These are phyloP conservation scores for Drosophila algonquin DNA, from an alignment of 2,888 invertebrate genomes.

Conservation along the genomic window DNA sequence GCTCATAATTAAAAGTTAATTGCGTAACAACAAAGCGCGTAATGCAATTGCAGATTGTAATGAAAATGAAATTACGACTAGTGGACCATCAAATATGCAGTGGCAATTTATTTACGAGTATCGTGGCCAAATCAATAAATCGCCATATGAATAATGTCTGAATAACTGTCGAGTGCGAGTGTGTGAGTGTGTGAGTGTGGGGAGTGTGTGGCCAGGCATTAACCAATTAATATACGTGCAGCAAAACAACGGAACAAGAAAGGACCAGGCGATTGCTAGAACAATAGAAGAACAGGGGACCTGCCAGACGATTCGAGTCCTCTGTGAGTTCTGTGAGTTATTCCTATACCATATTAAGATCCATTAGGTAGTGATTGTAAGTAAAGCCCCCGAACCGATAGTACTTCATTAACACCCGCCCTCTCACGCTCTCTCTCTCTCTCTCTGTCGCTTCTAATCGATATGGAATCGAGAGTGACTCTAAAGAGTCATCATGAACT, in stretches of 20 bases:
- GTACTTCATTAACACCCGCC: conserved; percentile 23
- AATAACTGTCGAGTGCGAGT: neutral
- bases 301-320: too few relatives aligned
- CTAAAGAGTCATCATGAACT: conserved; percentile 22
- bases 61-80: conserved; percentile 35
- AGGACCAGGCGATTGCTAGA: neutral
- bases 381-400: too few relatives aligned
- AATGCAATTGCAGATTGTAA: conserved; percentile 53
- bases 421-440: neutral
- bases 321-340: too few relatives aligned
- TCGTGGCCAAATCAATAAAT: conserved; percentile 46
- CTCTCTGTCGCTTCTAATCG: conserved; percentile 12
- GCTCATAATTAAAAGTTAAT: conserved; percentile 53
- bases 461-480: conserved; percentile 8
- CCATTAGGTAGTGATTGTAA: neutral
- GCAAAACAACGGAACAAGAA: neutral
- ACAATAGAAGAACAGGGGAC: neutral
- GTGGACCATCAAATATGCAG: conserved; percentile 51
- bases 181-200: conserved; percentile 12
- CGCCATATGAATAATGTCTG: conserved; percentile 31
- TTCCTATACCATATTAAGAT: neutral
- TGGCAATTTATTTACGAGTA: conserved; percentile 55
- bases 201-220: conserved; percentile 17
- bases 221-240: conserved; percentile 15
- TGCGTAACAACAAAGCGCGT: conserved; percentile 44